Evolutionary conservation across 2,888 invertebrate genomes (phyloP).

Genomic region (Napeogenes sylphis): DNA sequence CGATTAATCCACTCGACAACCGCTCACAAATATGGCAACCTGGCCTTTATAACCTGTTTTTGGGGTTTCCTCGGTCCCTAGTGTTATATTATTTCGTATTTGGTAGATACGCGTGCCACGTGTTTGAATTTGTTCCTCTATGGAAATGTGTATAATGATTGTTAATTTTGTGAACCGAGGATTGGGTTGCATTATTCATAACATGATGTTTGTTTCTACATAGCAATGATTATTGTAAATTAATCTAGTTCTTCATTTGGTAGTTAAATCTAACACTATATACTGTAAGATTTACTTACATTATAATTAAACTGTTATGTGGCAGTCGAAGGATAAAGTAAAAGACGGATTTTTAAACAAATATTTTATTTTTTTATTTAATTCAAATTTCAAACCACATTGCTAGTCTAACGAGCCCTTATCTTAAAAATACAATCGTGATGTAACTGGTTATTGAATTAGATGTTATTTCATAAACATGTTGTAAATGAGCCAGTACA

Average conservation of each 20-base stretch:
- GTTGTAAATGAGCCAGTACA: too few relatives aligned
- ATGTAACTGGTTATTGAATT: too few relatives aligned
- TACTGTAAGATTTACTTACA: slow-evolving; percentile 10
- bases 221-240: slow-evolving; percentile 20
- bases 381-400: too few relatives aligned
- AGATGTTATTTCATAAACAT: too few relatives aligned
- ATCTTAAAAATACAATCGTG: too few relatives aligned
- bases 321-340: slow-evolving; percentile 23
- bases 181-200: slow-evolving; percentile 26
- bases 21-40: slow-evolving; percentile 72
- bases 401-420: too few relatives aligned
- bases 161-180: slow-evolving; percentile 18
- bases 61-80: slow-evolving; percentile 72
- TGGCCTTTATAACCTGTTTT: slow-evolving; percentile 75
- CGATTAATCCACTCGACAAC: slow-evolving; percentile 73
- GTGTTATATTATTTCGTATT: slow-evolving; percentile 50
- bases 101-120: slow-evolving; percentile 41
- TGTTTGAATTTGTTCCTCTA: slow-evolving; percentile 32
- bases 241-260: slow-evolving; percentile 22
- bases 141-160: slow-evolving; percentile 21
- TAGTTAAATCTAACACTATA: slow-evolving; percentile 22
- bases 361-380: too few relatives aligned
- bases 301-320: slow-evolving; percentile 8
- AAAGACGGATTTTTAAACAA: slow-evolving; percentile 10
- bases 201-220: slow-evolving; percentile 17